These are phyloP conservation scores for Hippocampus barbouri DNA, from an alignment of 2,113 vertebrate genomes.

Conservation along the genomic window DNA sequence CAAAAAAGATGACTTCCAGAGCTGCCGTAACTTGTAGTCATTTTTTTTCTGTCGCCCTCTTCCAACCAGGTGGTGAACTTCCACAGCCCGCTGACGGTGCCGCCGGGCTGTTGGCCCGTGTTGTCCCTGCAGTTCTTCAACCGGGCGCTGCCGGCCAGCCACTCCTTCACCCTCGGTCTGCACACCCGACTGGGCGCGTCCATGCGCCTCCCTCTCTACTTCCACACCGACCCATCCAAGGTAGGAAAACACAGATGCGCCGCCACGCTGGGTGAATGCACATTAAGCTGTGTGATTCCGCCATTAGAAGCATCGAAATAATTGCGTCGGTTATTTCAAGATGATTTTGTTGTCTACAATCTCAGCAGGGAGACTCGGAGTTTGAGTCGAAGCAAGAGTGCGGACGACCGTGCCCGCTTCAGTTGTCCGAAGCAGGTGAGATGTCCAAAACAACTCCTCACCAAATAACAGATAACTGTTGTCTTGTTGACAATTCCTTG, in stretches of 20 bases:
- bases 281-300: background rate
- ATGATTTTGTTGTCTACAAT: conserved; percentile 3
- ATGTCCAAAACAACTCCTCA: background rate
- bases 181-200: conserved; percentile 78
- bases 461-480: background rate
- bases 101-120: conserved; percentile 86
- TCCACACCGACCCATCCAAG: conserved; percentile 69
- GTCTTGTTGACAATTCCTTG: background rate
- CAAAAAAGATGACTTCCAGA: too few relatives aligned
- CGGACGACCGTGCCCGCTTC: conserved; percentile 83
- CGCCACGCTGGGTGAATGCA: background rate
- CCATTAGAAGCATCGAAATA: too few relatives aligned
- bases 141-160: conserved; percentile 73
- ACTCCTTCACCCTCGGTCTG: conserved; percentile 79
- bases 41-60: conserved; percentile 20
- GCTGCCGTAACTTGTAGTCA: too few relatives aligned
- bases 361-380: conserved; percentile 75
- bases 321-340: too few relatives aligned
- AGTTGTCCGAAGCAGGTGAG: conserved; percentile 83
- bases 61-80: conserved; percentile 82
- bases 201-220: conserved; percentile 83
- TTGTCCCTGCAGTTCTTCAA: conserved; percentile 82
- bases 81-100: conserved; percentile 75
- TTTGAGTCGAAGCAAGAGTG: conserved; percentile 83
- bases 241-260: conserved; percentile 31